Evolutionary conservation across 2,797 vertebrate species (phyloP).

Genomic region (Leptoclinus maculatus): DNA sequence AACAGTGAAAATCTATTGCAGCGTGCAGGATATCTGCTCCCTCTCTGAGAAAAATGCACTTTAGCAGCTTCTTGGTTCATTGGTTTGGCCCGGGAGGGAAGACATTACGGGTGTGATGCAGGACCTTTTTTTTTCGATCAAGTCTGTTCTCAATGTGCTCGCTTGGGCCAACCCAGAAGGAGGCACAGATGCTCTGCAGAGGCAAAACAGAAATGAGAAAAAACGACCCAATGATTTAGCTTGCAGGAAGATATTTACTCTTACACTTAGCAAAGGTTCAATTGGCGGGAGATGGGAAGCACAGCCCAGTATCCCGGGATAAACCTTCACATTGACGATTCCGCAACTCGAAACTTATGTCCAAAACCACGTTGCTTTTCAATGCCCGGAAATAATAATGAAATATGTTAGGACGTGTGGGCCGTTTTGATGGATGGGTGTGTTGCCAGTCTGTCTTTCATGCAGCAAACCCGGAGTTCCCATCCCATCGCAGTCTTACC

Average conservation of each 20-base stretch:
- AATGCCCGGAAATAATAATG: too few species aligned
- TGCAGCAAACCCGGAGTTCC: too few species aligned
- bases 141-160: conserved; percentile 23
- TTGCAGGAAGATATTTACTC: conserved; percentile 9
- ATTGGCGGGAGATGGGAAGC: too few species aligned
- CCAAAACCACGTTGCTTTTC: too few species aligned
- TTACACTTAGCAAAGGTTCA: too few species aligned
- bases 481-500: too few species aligned
- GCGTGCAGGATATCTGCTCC: conserved; percentile 37
- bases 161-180: conserved; percentile 22
- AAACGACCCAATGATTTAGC: conserved; percentile 2
- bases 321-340: too few species aligned
- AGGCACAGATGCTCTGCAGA: conserved; percentile 31
- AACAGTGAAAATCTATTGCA: conserved; percentile 49
- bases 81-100: conserved; percentile 43
- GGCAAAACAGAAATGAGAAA: conserved; percentile 29
- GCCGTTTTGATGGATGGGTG: too few species aligned
- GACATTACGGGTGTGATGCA: conserved; percentile 30
- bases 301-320: too few species aligned
- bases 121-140: conserved; percentile 35
- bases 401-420: too few species aligned
- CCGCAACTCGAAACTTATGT: too few species aligned
- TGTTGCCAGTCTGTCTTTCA: too few species aligned
- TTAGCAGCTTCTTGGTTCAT: conserved; percentile 44
- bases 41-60: conserved; percentile 57